phyloP scores from a whole-genome alignment of 2,888 invertebrate species.

The Lithophane socia region DNA sequence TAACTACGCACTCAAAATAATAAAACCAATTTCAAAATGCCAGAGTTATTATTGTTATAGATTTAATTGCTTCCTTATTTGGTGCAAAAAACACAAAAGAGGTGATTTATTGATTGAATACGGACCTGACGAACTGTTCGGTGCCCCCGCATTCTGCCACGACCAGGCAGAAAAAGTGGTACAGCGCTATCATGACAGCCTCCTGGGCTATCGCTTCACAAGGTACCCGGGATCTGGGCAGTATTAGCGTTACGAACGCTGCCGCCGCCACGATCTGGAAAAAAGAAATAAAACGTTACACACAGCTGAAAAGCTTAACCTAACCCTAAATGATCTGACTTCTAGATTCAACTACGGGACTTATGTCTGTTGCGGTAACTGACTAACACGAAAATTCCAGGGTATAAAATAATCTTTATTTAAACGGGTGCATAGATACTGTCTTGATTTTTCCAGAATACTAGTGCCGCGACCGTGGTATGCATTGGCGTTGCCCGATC shows the following conservation, averaged over 20 bases:
- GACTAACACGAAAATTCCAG: background rate
- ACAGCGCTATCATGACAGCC: slow-evolving; percentile 92
- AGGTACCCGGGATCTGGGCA: slow-evolving; percentile 92
- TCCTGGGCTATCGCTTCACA: slow-evolving; percentile 93
- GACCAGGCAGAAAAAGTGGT: slow-evolving; percentile 92
- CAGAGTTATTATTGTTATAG: slow-evolving; percentile 55
- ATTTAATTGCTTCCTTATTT: slow-evolving; percentile 60
- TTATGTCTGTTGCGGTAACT: background rate
- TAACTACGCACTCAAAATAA: slow-evolving; percentile 36
- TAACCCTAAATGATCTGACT: background rate
- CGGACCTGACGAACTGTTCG: slow-evolving; percentile 89
- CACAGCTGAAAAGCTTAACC: background rate
- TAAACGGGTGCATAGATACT: too few species aligned
- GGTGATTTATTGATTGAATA: slow-evolving; percentile 31
- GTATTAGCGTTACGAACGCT: slow-evolving; percentile 90
- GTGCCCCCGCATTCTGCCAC: slow-evolving; percentile 92
- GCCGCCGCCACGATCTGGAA: slow-evolving; percentile 91
- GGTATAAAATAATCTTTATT: background rate
- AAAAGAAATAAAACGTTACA: background rate
- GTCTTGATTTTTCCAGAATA: too few species aligned
- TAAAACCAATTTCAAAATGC: slow-evolving; percentile 46
- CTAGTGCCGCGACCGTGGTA: background rate
- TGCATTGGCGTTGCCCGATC: background rate
- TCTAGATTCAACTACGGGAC: background rate
- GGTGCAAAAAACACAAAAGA: slow-evolving; percentile 43